phyloP scores from a whole-genome alignment of 2,797 vertebrate species.

The Erithacus rubecula region DNA sequence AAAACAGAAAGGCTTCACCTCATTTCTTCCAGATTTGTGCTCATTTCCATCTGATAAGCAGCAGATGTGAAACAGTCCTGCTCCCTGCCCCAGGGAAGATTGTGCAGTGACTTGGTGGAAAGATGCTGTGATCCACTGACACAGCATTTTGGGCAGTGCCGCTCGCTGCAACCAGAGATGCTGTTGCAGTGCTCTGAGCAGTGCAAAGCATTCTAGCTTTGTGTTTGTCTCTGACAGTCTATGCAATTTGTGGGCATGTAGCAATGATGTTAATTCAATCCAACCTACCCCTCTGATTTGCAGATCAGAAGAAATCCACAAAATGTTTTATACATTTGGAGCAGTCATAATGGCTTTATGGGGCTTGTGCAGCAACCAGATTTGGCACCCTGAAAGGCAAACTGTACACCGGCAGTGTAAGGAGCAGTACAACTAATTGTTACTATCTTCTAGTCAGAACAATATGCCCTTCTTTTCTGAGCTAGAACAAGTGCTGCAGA shows the following conservation, averaged over 20 bases:
- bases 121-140: slow-evolving; percentile 18
- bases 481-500: slow-evolving; percentile 20
- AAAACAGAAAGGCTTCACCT: slow-evolving; percentile 45
- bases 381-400: neutral
- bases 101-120: slow-evolving; percentile 7
- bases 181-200: neutral
- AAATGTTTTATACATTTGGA: neutral
- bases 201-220: neutral
- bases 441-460: neutral
- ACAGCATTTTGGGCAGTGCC: neutral
- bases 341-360: neutral
- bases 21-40: slow-evolving; percentile 56
- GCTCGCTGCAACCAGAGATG: neutral
- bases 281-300: neutral
- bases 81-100: slow-evolving; percentile 58
- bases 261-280: neutral
- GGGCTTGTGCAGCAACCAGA: neutral
- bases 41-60: slow-evolving; percentile 66
- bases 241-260: neutral
- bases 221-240: neutral
- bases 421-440: neutral
- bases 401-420: neutral
- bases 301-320: neutral
- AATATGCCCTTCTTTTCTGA: slow-evolving; percentile 32
- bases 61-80: slow-evolving; percentile 61